Base-by-base conservation (phyloP, 2,888 invertebrate species). In the Cyaniris semiargus region DNA sequence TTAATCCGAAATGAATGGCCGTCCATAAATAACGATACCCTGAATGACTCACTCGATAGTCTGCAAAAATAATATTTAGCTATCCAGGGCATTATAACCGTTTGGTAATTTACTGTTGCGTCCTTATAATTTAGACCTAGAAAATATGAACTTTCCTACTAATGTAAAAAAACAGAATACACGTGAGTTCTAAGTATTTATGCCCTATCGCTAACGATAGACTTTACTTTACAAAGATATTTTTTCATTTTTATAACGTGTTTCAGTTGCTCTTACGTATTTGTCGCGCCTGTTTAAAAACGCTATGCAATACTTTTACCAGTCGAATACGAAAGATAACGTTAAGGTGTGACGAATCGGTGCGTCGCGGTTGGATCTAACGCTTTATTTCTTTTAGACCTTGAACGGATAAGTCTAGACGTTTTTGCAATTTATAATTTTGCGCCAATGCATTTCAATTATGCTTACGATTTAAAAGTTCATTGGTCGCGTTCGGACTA, bases 381-480 rank as follows among this genome's bases (percentile, higher is more conserved):
- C 85, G 84, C 85, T 84, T 87, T 88, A 72, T 87, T 86, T 86
- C 83, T 80, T 74, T 48, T 80, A 86, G 86, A 87, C 89, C 88
- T 91, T 90, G 89, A 89, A 87, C 85, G 85, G 84, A 87, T 87
- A 89, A 89, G 90, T 90, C 91, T 92, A 91, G 93, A 91, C 91
- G 84, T 81, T 87, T 66, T 88, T 88, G 87, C 87, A 87, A 90
- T 91, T 92, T 91, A 87, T 89, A 88, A 91, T 90, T 90, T 89
- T 89, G 90, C 89, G 90, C 85, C 85, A 86, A 88, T 88, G 92
- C 90, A 92, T 92, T 88, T 87, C 86, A 92, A 92, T 92, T 88
- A 90, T 90, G 86, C 87, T 87, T 89, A 89, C 85, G 88, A 88
- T 87, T 82, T 85, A 83, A 82, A 85, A 85, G 93, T 92, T 93